Evolutionary conservation across 2,888 invertebrate genomes (phyloP), one percentile per base, ranked within the genome.

Genomic region (Anoplius nigerrimus): DNA sequence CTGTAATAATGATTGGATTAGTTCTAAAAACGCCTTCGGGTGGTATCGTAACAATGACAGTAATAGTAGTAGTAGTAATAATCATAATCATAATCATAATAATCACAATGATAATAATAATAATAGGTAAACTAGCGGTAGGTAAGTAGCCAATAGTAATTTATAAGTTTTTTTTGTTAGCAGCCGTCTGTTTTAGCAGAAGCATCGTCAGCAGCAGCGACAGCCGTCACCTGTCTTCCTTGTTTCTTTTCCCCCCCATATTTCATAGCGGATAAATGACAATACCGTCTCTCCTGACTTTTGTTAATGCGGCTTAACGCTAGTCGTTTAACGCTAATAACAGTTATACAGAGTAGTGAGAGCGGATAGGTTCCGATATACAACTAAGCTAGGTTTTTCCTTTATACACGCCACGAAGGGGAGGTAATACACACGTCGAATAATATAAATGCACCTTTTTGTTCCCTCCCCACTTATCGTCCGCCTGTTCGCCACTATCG

Each of bases 361-460:
- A 81, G 75, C 81, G 75, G 77, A 75, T 18, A 76, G 78, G 74
- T 77, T 70, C 59, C 79, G 82, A 83, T 84, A 83, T 83, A 85
- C 83, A 84, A 74, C 80, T 83, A 82, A 78, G 74, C 78, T 79
- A 71, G 70, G 67, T 22, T 45, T 69, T 62, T 79, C 76, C 78
- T 86, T 81, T 84, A 84, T 82, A 85, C 59, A 69, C 69, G 27
- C 4, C 21, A 20, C 66, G 69, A n/a, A n/a, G n/a, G 61, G 65
- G 43, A 59, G 61, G 57, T 68, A n/a, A 66, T 72, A 75, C 74
- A 66, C 69, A 53, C 62, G 60, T 61, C 66, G 72, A 71, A 68
- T 72, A 66, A 77, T 75, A 78, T 71, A 76, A 77, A 79, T 69
- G 72, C 56, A 65, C 66, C 34, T 5, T n/a, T n/a, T n/a, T n/a